Base-by-base conservation (phyloP, 2,113 vertebrate species). In the Burhinus oedicnemus region DNA sequence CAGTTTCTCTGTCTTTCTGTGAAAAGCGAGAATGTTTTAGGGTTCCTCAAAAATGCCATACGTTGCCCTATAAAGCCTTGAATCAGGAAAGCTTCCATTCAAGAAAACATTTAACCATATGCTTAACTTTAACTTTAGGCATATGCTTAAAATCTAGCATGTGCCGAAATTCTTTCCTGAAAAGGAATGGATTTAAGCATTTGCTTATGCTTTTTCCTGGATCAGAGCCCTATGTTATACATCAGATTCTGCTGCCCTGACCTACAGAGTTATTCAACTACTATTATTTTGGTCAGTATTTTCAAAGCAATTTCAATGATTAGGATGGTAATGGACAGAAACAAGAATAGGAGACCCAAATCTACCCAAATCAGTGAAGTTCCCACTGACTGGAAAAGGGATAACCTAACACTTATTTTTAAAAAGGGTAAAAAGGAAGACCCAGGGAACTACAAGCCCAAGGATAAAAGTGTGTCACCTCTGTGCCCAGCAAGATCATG, bases 31-130 rank as follows among this genome's bases (percentile, higher is more conserved):
- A 89, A 95, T 87, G 77, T 83, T 97, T 93, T 60, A 88, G 40
- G 89, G 94, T 96, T 96, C 42, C 71, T 94, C 68, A 94, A 76
- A 97, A 95, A 94, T 83, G 82, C 66, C 94, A 95, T 96, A 97
- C 34, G 32, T 90, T 97, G 87, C 90, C 93, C 90, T 96, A 91
- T 92, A 92, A 88, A 91, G 51, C 14, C 86, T 92, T 92, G 88
- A 89, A 45, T 76, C 5, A 30, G 86, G 64, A 95, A 91, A 93
- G 42, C 82, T 77, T 97, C 69, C 62, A 80, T 93, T 92, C 80
- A 94, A 84, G 58, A 96, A 96, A 97, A 93, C 83, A 91, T 93
- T 94, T 94, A 87, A 89, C 89, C 96, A 96, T 97, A 96, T 96
- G 93, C 54, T 96, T 95, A 81, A 89, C 83, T 97, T 93, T 93